Conservation (phyloP, 2,888 invertebrate genomes). For the Epinotia demarniana region DNA sequence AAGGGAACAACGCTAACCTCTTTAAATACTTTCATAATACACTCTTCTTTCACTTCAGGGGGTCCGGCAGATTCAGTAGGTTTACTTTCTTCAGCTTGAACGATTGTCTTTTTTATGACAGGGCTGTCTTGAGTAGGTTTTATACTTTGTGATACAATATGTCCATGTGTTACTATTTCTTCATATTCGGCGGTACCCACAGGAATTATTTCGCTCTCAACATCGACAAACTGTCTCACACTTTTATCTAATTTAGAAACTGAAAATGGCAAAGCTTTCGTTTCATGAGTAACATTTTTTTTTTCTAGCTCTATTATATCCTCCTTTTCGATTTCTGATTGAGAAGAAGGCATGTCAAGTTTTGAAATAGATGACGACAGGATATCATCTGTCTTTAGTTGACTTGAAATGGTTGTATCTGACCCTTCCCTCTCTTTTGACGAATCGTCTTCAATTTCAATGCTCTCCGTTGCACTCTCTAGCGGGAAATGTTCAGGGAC, state of each 20-base stretch:
- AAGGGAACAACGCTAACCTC: conserved; percentile 78
- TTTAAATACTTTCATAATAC: conserved; percentile 68
- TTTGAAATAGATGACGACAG: conserved; percentile 79
- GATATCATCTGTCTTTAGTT: conserved; percentile 76
- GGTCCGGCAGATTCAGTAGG: conserved; percentile 51
- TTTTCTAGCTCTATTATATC: conserved; percentile 62
- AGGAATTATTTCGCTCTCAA: conserved; percentile 79
- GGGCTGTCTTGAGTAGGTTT: conserved; percentile 59
- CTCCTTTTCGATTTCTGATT: conserved; percentile 64
- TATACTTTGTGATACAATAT: conserved; percentile 72
- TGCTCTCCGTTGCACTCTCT: conserved; percentile 74
- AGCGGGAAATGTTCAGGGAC: conserved; percentile 78
- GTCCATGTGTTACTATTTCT: conserved; percentile 70
- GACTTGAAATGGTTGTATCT: conserved; percentile 79
- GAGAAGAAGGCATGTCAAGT: conserved; percentile 71
- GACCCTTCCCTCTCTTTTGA: conserved; percentile 74
- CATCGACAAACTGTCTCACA: conserved; percentile 78
- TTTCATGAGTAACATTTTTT: conserved; percentile 55
- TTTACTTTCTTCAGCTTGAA: conserved; percentile 59
- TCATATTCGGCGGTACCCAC: conserved; percentile 77
- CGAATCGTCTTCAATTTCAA: conserved; percentile 75
- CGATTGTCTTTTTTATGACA: conserved; percentile 59
- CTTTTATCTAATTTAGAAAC: conserved; percentile 71
- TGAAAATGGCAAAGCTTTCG: conserved; percentile 72
- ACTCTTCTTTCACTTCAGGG: conserved; percentile 64